Percentiles rank a stretch among this genome's conserved stretches.
These are phyloP conservation scores for Decapterus maruadsi DNA, from an alignment of 2,797 vertebrate species.

Conservation along the genomic window DNA sequence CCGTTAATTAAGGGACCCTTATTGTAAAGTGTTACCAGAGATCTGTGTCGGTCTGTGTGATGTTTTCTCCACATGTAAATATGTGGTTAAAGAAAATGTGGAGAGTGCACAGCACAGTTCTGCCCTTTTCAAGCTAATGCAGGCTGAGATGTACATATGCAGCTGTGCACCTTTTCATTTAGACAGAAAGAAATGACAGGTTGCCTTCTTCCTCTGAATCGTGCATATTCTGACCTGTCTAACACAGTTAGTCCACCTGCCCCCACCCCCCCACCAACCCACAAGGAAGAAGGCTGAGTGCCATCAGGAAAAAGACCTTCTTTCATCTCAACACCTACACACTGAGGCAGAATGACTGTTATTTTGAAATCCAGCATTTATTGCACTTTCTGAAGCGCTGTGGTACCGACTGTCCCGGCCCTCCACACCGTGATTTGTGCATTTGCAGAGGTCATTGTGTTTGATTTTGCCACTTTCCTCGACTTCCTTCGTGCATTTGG, in stretches of 20 bases:
- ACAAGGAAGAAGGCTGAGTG: conserved; percentile 24
- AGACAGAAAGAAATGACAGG: neutral
- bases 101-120: neutral
- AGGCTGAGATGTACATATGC: neutral
- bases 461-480: neutral
- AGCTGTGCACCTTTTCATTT: conserved; percentile 5
- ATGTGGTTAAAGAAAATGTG: neutral
- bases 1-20: no score
- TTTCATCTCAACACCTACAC: conserved; percentile 39
- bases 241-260: conserved; percentile 5
- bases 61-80: conserved; percentile 8
- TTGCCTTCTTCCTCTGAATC: conserved; percentile 7
- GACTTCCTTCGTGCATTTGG: neutral
- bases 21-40: no score
- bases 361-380: conserved; percentile 41
- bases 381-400: conserved; percentile 20
- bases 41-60: conserved; percentile 2
- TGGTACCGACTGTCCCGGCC: neutral
- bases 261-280: neutral
- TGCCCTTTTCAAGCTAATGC: conserved; percentile 4
- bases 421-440: neutral
- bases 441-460: conserved; percentile 21
- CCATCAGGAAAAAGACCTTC: conserved; percentile 21
- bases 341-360: conserved; percentile 27
- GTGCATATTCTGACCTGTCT: conserved; percentile 36